A percentile compares a stretch with the other conserved stretches of the same genome.
Evolutionary conservation across 2,113 vertebrate species (phyloP).

Genomic region (Progne subis): DNA sequence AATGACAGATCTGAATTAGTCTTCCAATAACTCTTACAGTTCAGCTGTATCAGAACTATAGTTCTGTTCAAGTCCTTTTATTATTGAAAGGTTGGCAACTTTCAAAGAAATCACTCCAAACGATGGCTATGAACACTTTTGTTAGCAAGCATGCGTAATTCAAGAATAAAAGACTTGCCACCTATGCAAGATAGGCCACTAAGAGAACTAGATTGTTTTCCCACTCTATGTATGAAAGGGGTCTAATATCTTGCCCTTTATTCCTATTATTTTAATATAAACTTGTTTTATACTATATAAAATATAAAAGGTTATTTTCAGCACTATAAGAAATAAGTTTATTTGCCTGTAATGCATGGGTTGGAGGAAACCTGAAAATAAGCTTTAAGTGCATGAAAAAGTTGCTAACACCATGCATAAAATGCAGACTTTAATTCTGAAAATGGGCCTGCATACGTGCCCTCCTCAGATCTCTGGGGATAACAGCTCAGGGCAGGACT

Average conservation of each 20-base stretch:
- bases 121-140: not conserved
- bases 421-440: not conserved
- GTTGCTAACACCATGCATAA: not conserved
- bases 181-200: not conserved
- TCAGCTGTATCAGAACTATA: not conserved
- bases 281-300: not conserved
- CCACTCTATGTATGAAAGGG: not conserved
- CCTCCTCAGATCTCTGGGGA: not conserved
- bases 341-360: not conserved
- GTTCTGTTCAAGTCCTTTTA: not conserved
- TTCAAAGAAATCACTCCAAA: not conserved
- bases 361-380: not conserved
- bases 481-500: not conserved
- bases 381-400: not conserved
- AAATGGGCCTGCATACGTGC: not conserved
- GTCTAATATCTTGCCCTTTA: not conserved
- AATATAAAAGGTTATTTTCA: not conserved
- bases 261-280: not conserved
- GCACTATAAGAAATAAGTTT: not conserved
- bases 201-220: not conserved
- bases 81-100: not conserved
- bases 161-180: not conserved
- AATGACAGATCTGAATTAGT: not conserved
- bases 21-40: not conserved
- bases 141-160: not conserved